A percentile compares a stretch with the other conserved stretches of the same genome.
phyloP scores from a whole-genome alignment of 2,113 vertebrate species.

The Nycticebus coucang region DNA sequence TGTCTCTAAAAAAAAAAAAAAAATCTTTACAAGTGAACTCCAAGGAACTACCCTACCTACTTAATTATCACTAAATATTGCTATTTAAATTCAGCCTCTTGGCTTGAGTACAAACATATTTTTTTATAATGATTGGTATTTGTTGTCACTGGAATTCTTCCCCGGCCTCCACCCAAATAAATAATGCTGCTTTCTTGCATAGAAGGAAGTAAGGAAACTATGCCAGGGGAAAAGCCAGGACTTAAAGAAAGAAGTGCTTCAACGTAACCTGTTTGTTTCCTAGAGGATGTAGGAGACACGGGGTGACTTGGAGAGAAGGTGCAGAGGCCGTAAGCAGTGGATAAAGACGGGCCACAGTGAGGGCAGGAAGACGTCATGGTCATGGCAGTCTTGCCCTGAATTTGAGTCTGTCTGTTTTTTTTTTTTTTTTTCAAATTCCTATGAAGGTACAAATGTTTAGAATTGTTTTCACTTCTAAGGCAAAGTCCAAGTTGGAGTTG shows the following conservation, averaged over 20 bases:
- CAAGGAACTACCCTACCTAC: background rate
- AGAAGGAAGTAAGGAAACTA: background rate
- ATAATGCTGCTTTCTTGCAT: background rate
- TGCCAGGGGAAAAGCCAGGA: background rate
- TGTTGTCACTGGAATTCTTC: background rate
- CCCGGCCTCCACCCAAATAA: background rate
- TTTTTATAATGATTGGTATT: background rate
- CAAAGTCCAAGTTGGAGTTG: no score
- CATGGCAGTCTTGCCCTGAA: background rate
- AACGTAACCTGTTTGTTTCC: background rate
- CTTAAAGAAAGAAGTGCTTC: background rate
- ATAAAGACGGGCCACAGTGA: background rate
- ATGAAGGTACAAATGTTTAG: no score
- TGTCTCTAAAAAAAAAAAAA: no score
- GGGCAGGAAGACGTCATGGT: rapidly evolving
- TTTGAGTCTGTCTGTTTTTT: background rate
- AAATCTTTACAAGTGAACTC: constrained; percentile 48
- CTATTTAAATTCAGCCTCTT: background rate
- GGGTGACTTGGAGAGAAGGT: background rate
- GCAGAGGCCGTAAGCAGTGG: background rate
- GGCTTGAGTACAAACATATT: background rate
- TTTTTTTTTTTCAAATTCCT: no score
- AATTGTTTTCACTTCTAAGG: no score
- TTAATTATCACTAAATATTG: constrained; percentile 40
- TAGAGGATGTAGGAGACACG: background rate